Percentiles rank a stretch among this genome's conserved stretches.
Evolutionary conservation across 2,797 vertebrate species (phyloP).

Genomic region (Pygocentrus nattereri): DNA sequence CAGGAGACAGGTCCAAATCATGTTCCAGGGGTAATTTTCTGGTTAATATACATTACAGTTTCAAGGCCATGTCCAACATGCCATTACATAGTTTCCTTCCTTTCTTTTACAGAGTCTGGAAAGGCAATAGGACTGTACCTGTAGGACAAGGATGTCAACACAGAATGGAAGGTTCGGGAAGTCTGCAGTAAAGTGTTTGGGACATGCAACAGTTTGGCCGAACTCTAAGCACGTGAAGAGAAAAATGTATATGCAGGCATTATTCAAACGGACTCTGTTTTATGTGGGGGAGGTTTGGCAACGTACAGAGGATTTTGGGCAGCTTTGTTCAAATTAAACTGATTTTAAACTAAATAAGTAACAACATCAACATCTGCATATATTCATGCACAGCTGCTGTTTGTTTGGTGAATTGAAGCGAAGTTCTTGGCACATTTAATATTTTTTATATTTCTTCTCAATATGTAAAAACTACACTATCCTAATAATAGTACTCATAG

Average conservation of each 20-base stretch:
- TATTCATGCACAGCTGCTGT: too few relatives aligned
- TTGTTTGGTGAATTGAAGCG: too few relatives aligned
- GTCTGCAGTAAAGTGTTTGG: background rate
- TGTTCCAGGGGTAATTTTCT: constrained; percentile 17
- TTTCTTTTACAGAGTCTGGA: constrained; percentile 12
- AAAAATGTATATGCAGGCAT: background rate
- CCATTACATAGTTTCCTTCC: constrained; percentile 31
- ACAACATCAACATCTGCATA: too few relatives aligned
- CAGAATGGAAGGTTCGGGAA: background rate
- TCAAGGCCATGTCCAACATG: constrained; percentile 22
- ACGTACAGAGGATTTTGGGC: background rate
- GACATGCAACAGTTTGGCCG: constrained; percentile 15
- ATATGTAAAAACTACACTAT: too few relatives aligned
- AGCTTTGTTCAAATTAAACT: too few relatives aligned
- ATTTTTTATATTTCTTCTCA: too few relatives aligned
- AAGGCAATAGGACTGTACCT: constrained; percentile 9
- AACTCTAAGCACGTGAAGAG: constrained; percentile 19
- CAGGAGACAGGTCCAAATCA: background rate
- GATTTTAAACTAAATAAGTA: too few relatives aligned
- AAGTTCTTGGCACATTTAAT: too few relatives aligned
- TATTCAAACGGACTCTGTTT: background rate
- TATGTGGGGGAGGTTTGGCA: background rate
- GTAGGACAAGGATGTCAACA: background rate
- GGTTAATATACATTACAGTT: constrained; percentile 35
- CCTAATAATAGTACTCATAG: too few relatives aligned